Base-by-base conservation (phyloP, 2,888 invertebrate genomes). In the Entomobrya multifasciata region DNA sequence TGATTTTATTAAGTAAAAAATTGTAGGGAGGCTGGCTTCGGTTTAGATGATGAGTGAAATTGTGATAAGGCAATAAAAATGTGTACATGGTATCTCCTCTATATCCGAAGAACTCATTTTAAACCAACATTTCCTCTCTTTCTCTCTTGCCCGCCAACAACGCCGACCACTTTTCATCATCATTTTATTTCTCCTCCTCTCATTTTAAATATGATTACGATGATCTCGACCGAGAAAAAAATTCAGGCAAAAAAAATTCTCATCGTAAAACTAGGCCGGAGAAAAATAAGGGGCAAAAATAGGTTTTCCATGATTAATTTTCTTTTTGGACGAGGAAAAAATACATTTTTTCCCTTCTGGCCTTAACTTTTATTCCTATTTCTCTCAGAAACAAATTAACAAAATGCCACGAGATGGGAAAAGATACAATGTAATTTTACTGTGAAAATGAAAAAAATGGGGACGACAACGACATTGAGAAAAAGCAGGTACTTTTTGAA, bases 341-440 rank as follows among this genome's bases (percentile, higher is more conserved):
- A 72, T 72, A 49, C 52, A 36, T 87, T 84, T 87, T 87, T 87
- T 85, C 85, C 84, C 87, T 79, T 70, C 79, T 85, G 79, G 85
- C 72, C 85, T 72, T 47, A 44, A 67, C 85, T 76, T n/a, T 27
- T 79, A 20, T 78, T 65, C 74, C 67, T 27, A 62, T 65, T 44
- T 80, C 70, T 85, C 79, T 81, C 85, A 86, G 44, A 88, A 88
- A 82, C 85, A 88, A 88, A 88, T 88, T 88, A 88, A 88, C 88
- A 70, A 77, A 86, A 85, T 74, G 77, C 60, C 74, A 80, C 65
- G 78, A 79, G 79, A 76, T 67, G 78, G 55, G 77, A 83, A 57
- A 62, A 67, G 67, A 84, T 70, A 87, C 78, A 87, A 83, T 55
- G 60, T 27, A 83, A 36, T 30, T 57, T 76, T 70, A 27, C 15